phyloP scores from a whole-genome alignment of 1,140 invertebrate species.

The Ips nitidus region DNA sequence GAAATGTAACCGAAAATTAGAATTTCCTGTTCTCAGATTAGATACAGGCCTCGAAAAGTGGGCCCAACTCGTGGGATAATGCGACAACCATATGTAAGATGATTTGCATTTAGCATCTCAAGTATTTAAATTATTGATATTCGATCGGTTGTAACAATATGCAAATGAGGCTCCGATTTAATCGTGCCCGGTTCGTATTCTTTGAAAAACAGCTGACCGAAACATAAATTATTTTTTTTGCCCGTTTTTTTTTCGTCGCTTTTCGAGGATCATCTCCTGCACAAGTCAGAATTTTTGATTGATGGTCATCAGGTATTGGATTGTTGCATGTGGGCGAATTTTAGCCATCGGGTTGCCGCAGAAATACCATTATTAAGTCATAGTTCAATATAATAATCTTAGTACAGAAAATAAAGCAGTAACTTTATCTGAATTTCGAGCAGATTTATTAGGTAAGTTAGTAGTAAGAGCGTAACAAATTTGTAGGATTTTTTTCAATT shows the following conservation, averaged over 20 bases:
- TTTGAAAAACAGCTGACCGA: slow-evolving; percentile 15
- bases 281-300: too few species aligned
- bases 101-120: slow-evolving; percentile 31
- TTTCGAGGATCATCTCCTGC: too few species aligned
- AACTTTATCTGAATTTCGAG: too few species aligned
- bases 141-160: slow-evolving; percentile 29
- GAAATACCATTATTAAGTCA: too few species aligned
- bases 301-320: too few species aligned
- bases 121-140: slow-evolving; percentile 32
- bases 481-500: too few species aligned
- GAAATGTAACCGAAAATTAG: slow-evolving; percentile 35
- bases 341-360: too few species aligned
- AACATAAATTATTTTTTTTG: slow-evolving; percentile 12
- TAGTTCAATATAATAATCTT: too few species aligned
- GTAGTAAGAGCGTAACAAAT: too few species aligned
- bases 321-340: too few species aligned
- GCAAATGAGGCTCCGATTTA: slow-evolving; percentile 17
- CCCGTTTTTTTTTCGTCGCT: not conserved
- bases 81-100: slow-evolving; percentile 28
- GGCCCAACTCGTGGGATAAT: slow-evolving; percentile 22
- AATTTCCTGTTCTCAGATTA: slow-evolving; percentile 36
- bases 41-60: slow-evolving; percentile 18
- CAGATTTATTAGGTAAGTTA: too few species aligned
- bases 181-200: slow-evolving; percentile 10
- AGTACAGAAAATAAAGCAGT: too few species aligned